Evolutionary conservation across 2,113 vertebrate genomes (phyloP).

Genomic region (Rafetus swinhoei): DNA sequence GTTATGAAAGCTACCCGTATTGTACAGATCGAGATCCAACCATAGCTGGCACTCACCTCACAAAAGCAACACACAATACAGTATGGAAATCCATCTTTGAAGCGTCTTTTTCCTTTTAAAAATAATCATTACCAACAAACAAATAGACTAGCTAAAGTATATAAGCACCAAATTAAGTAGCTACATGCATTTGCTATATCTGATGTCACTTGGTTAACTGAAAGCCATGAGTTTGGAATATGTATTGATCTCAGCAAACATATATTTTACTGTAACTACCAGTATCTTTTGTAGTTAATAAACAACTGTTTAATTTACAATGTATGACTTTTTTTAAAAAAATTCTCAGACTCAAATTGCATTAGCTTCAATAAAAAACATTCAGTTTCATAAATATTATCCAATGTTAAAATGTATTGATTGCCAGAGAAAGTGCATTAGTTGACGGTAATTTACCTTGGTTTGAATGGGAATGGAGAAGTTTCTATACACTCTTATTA

Average conservation of each 20-base stretch:
- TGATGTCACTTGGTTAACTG: constrained; percentile 71
- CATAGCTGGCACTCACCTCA: not conserved
- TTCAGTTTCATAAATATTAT: constrained; percentile 88
- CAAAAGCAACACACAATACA: not conserved
- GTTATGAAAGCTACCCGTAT: not conserved
- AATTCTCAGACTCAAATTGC: constrained; percentile 84
- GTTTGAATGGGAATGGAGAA: constrained; percentile 68
- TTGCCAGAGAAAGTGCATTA: constrained; percentile 81
- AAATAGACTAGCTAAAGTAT: constrained; percentile 59
- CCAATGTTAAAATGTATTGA: constrained; percentile 84
- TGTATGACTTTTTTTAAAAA: constrained; percentile 82
- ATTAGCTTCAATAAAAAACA: constrained; percentile 82
- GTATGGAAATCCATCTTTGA: not conserved
- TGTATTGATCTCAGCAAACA: constrained; percentile 78
- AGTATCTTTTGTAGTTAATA: constrained; percentile 81
- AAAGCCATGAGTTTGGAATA: constrained; percentile 73
- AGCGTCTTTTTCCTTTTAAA: constrained; percentile 36
- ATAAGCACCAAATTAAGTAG: constrained; percentile 66
- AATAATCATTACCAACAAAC: constrained; percentile 61
- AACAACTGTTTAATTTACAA: constrained; percentile 86
- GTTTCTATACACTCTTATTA: constrained; percentile 75
- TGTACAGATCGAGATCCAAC: not conserved
- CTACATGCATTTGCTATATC: constrained; percentile 62
- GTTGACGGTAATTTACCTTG: constrained; percentile 81
- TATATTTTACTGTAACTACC: constrained; percentile 83